Evolutionary conservation across 2,888 invertebrate genomes (phyloP), one percentile per base, ranked within the genome.

Genomic region (Macropis europaea): DNA sequence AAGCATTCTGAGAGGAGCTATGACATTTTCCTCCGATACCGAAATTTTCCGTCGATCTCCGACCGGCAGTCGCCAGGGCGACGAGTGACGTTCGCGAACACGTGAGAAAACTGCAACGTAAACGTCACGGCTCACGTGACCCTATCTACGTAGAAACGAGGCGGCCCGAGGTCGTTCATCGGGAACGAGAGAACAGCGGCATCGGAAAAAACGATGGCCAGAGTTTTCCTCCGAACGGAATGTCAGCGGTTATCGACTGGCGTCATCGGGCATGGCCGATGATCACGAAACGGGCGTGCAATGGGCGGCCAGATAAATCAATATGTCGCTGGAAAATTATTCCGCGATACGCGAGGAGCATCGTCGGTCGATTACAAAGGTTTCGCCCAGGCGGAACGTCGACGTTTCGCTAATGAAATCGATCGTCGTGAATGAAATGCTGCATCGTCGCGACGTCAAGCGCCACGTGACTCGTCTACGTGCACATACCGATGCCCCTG

Each of bases 21-120:
- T n/a, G n/a, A n/a, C n/a, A n/a, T n/a, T n/a, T n/a, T n/a, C n/a
- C n/a, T n/a, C n/a, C n/a, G n/a, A n/a, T n/a, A n/a, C n/a, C n/a
- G n/a, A n/a, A n/a, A n/a, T n/a, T n/a, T n/a, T 38, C 19, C 13
- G 17, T 34, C 9, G 4, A 11, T 11, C 6, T 47, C 32, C 19
- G 5, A 28, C 11, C 7, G 36, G 30, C 36, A 30, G 64, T 68
- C 57, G 56, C 48, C 62, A 68, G 48, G 59, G 40, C 32, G 56
- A 79, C 79, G 75, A 67, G 68, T 82, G 80, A 82, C 82, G 78
- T 81, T 68, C 53, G 48, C 40, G 57, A 57, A 72, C 82, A 80
- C 77, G 82, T 63, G 75, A 66, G 72, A 38, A 38, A 60, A 53
- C 38, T 70, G 70, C 53, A 61, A 45, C 56, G 48, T 43, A 54